Evolutionary conservation across 2,888 invertebrate species (phyloP), one percentile per base, ranked within the genome.

Genomic region (Laspeyria flexula): DNA sequence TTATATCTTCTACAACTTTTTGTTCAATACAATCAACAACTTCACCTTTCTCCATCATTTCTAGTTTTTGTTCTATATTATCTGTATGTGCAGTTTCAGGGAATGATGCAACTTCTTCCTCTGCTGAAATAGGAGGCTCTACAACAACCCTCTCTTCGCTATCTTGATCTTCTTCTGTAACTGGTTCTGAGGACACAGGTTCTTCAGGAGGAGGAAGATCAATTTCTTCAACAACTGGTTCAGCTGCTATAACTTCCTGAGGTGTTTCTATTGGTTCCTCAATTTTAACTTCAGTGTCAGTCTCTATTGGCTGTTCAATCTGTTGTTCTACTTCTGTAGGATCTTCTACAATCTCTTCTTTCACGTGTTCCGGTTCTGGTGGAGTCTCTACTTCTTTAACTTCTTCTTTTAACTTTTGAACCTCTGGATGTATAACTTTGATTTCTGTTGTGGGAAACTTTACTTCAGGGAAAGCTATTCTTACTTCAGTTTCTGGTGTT

Each of bases 381-480:
- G 52, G 40, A 1, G 53, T 37, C 34, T 69, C 71, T 0, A 61
- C 46, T 11, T 83, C 83, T 37, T 75, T 84, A 0, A 76, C 53
- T 52, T 88, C 88, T 51, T 88, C 90, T 73, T 88, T 89, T 1
- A 83, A 65, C 83, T 86, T 84, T 1, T 68, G 65, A 3, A 75
- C 82, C 25, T 89, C 89, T 0, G 83, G 82, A 1, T 84, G 84
- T 55, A 90, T 88, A 13, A 91, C 83, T 59, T 91, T 91, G n/a
- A 91, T 91, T 56, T 91, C 91, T 0, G 85, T 83, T 1, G 89
- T 88, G 0, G 91, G 91, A 63, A 91, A 90, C 64, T 87, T 90
- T 30, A 91, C 90, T 67, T 89, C 88, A 29, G 90, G 90, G 73
- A 89, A 89, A 0, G 83, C 47, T 1, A 88, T 69, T 38, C 73